Conservation (phyloP, 2,888 invertebrate genomes). For the Drosophila austrosaltans region DNA sequence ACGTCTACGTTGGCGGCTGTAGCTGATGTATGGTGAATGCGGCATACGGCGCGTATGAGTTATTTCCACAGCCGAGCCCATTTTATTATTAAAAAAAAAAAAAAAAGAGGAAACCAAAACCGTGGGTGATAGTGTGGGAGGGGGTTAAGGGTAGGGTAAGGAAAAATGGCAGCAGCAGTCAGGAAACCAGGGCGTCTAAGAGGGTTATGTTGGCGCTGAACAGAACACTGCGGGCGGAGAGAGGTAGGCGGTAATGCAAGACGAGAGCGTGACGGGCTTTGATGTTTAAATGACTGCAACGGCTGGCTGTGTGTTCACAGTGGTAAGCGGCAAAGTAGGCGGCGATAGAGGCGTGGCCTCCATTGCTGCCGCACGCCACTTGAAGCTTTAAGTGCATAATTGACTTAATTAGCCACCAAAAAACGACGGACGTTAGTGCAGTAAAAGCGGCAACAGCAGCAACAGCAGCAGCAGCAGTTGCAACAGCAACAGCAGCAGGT, state of each 20-base stretch:
- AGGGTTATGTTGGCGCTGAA: conserved; percentile 9
- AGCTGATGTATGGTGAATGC: conserved; percentile 72
- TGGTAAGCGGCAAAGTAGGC: conserved; percentile 1
- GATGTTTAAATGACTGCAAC: conserved; percentile 73
- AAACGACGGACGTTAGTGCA: conserved; percentile 68
- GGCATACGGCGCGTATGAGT: conserved; percentile 78
- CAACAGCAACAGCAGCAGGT: conserved; percentile 25
- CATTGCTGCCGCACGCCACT: conserved; percentile 66
- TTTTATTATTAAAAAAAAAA: conserved; percentile 71
- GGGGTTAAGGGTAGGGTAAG: not conserved
- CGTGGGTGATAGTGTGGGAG: no score
- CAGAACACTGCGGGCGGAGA: conserved; percentile 3
- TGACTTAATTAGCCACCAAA: conserved; percentile 76
- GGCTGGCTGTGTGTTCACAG: conserved; percentile 25
- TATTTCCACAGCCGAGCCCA: conserved; percentile 67
- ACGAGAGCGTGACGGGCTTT: conserved; percentile 71
- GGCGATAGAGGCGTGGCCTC: conserved; percentile 40
- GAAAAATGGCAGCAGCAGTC: conserved; percentile 24
- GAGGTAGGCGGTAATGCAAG: conserved; percentile 10
- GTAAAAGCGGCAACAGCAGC: conserved; percentile 23
- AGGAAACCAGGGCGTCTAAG: conserved; percentile 23
- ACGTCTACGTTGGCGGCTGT: conserved; percentile 49
- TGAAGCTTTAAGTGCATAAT: conserved; percentile 74
- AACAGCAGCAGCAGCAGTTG: conserved; percentile 21
- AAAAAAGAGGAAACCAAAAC: not conserved